Evolutionary conservation across 2,888 invertebrate genomes (phyloP).

Genomic region (Ametastegia equiseti): DNA sequence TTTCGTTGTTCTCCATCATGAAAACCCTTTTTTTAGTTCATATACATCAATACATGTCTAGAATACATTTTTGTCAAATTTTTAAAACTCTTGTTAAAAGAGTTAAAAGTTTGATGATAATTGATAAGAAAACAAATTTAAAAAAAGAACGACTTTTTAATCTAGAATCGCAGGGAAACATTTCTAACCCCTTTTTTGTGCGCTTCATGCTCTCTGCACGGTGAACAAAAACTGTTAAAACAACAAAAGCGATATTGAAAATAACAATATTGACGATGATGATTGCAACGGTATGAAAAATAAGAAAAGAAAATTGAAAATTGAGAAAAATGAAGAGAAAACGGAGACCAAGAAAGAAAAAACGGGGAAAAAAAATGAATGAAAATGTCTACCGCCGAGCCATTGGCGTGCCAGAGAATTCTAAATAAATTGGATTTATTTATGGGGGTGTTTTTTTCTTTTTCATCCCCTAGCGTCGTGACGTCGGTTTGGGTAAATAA

Average conservation of each 20-base stretch:
- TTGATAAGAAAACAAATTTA: too few relatives aligned
- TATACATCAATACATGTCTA: neutral
- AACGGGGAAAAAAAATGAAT: constrained; percentile 43
- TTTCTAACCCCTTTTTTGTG: too few relatives aligned
- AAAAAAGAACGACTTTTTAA: too few relatives aligned
- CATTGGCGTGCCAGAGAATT: constrained; percentile 54
- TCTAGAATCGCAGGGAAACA: too few relatives aligned
- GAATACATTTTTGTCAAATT: neutral
- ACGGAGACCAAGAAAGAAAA: neutral
- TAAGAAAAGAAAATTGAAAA: neutral
- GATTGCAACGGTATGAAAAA: neutral
- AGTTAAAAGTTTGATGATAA: too few relatives aligned
- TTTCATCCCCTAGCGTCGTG: too few relatives aligned
- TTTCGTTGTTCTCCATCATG: neutral
- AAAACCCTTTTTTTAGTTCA: neutral
- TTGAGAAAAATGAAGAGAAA: constrained; percentile 6
- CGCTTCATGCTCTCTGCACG: too few relatives aligned
- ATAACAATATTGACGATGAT: neutral
- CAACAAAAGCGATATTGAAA: neutral
- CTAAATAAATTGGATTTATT: constrained; percentile 70
- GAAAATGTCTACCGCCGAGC: constrained; percentile 24
- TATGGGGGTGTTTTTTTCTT: constrained; percentile 57
- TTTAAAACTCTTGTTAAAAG: too few relatives aligned
- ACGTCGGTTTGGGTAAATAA: too few relatives aligned
- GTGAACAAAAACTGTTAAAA: too few relatives aligned